Evolutionary conservation across 2,113 vertebrate species (phyloP), one percentile per base, ranked within the genome.

Genomic region (Leptobrachium ailaonicum): DNA sequence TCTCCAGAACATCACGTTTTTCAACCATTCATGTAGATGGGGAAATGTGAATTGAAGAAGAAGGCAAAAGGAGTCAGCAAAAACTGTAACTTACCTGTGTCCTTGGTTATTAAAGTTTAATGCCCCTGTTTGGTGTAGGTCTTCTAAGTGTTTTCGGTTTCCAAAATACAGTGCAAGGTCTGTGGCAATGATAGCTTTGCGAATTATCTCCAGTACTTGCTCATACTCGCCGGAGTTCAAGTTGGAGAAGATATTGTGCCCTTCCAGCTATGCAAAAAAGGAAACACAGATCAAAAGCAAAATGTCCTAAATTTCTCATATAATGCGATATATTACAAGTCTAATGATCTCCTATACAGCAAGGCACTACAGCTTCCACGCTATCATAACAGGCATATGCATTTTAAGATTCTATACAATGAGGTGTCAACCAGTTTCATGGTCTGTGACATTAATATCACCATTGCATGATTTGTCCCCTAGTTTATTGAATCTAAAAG

Each of bases 191-290:
- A 99, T 99, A 92, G 98, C 97, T 92, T 99, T 99, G 44, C 97
- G 94, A 88, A 99, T 99, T 88, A 99, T 98, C 91, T 99, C 98
- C 10, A 99, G 90, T 82, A 99, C 96, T 92, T 98, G 96, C 82
- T 99, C 98, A 10, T 99, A 99, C 85, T 99, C 97, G 0, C 88
- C 94, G 93, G 97, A 98, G 92, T 91, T 96, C 93, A 99, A 92
- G 89, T 97, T 96, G 90, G 96, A 97, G 95, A 99, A 99, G 94
- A 99, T 96, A 94, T 98, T 99, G 95, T 99, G 98, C 87, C 98
- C 97, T 94, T 99, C 98, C 95, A 99, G 90, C 98, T 99, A 93
- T 87, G 90, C 93, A 93, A 93, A 96, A 94, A 94, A 89, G 93
- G 89, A 96, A 86, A 92, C 85, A 90, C 54, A 80, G 47, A 80